Percentiles rank a stretch among this genome's conserved stretches.
These are phyloP conservation scores for Gymnoscelis rufifasciata DNA, from an alignment of 2,888 invertebrate species.

Conservation along the genomic window DNA sequence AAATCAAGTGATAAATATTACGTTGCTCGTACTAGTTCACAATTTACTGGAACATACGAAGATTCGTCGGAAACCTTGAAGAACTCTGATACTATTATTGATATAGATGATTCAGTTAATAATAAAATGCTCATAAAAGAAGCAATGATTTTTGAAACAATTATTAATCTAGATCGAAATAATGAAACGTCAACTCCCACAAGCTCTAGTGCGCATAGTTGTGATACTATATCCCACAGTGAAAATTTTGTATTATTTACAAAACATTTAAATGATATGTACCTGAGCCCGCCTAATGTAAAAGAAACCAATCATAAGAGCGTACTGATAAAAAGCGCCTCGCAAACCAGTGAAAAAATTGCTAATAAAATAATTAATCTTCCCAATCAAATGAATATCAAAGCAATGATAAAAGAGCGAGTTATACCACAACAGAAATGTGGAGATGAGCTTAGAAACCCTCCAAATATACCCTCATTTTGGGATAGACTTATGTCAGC, in stretches of 20 bases:
- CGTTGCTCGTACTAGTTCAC: slow-evolving; percentile 40
- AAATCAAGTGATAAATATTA: slow-evolving; percentile 34
- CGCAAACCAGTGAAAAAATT: slow-evolving; percentile 24
- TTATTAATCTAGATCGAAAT: slow-evolving; percentile 43
- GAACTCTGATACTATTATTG: slow-evolving; percentile 6
- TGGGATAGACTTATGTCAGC: slow-evolving; percentile 49
- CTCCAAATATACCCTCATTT: slow-evolving; percentile 41
- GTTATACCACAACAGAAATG: slow-evolving; percentile 34
- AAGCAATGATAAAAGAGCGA: slow-evolving; percentile 37
- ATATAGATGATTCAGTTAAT: slow-evolving; percentile 5
- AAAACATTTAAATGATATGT: slow-evolving; percentile 21
- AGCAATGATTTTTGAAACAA: slow-evolving; percentile 34
- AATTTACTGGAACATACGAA: slow-evolving; percentile 33
- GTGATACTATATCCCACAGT: slow-evolving; percentile 6
- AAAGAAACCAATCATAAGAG: slow-evolving; percentile 27
- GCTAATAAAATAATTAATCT: slow-evolving; percentile 38
- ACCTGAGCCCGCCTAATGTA: slow-evolving; percentile 29
- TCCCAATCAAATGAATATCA: slow-evolving; percentile 42
- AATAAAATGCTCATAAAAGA: not conserved
- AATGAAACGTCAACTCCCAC: slow-evolving; percentile 32
- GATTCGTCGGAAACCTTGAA: slow-evolving; percentile 34
- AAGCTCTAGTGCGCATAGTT: slow-evolving; percentile 27
- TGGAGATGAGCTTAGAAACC: slow-evolving; percentile 36
- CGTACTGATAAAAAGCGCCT: slow-evolving; percentile 38
- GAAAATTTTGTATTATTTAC: slow-evolving; percentile 32